Base-by-base conservation (phyloP, 2,113 vertebrate genomes). In the Hippoglossus stenolepis region DNA sequence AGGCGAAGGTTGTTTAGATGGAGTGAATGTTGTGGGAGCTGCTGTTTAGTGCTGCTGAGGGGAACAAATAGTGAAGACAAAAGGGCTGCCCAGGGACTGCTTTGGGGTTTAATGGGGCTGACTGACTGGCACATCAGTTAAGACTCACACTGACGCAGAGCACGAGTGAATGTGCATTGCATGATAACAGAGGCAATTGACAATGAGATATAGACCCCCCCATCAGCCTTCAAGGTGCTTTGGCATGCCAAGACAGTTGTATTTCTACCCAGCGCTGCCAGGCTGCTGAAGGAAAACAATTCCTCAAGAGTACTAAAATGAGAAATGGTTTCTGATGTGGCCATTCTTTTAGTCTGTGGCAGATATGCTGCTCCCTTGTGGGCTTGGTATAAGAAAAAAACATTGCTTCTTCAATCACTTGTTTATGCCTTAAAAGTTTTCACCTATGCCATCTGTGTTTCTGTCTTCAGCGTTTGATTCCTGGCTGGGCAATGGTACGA, bases 41-140 rank as follows among this genome's bases (percentile, higher is more conserved):
- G 78, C 87, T 85, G 86, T 89, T 90, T 86, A 82, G 69, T 13
- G 89, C 86, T 82, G 69, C 85, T 80, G 85, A 69, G 80, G 86
- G 66, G 83, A 75, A 28, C 51, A 86, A 88, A 83, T 62, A 83
- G 76, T 43, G 43, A 65, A 89, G 72, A 84, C 75, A 82, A 86
- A 87, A 87, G 77, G 70, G 80, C 75, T 89, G 63, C 75, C 86
- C 58, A 60, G 91, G 89, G 90, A 91, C 75, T 78, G 85, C 83
- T 85, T 85, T 77, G 77, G 71, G 74, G 76, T 79, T 90, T 90
- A 85, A 91, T 89, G 85, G 88, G 51, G 62, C 80, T 77, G 76
- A 85, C 77, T 89, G 83, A 89, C 84, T 79, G 77, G 81, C 80
- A 75, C 71, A 78, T 85, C 78, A 85, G 80, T 87, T 91, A 83